phyloP scores from a whole-genome alignment of 2,797 vertebrate genomes.

The Dendrocincla tyrannina region DNA sequence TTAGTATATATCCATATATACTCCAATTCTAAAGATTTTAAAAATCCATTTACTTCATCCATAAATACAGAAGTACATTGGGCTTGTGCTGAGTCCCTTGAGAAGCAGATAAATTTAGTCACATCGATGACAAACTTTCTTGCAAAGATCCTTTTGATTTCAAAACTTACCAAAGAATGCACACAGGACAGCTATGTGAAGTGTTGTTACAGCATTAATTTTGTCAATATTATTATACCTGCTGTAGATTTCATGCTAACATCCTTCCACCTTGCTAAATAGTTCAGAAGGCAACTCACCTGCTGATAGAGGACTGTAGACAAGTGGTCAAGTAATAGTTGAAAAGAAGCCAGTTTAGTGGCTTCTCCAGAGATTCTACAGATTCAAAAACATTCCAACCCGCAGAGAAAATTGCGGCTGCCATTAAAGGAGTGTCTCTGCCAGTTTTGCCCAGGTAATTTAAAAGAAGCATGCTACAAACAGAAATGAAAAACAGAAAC shows the following conservation, averaged over 20 bases:
- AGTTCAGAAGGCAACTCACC: slow-evolving; percentile 79
- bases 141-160: background rate
- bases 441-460: slow-evolving; percentile 96
- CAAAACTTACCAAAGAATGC: background rate
- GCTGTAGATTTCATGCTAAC: slow-evolving; percentile 1
- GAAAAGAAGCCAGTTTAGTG: slow-evolving; percentile 96
- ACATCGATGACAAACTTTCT: background rate
- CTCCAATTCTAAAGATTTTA: background rate
- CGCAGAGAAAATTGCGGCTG: slow-evolving; percentile 93
- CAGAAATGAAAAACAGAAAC: slow-evolving; percentile 56
- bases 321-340: slow-evolving; percentile 99
- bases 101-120: background rate
- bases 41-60: background rate
- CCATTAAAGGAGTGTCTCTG: slow-evolving; percentile 88
- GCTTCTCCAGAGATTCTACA: slow-evolving; percentile 92
- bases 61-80: background rate
- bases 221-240: background rate
- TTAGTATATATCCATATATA: background rate
- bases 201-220: background rate
- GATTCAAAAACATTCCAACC: slow-evolving; percentile 98
- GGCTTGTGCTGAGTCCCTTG: background rate
- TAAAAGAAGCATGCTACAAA: slow-evolving; percentile 93
- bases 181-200: background rate
- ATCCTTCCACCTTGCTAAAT: slow-evolving; percentile 2
- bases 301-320: slow-evolving; percentile 93